phyloP scores from a whole-genome alignment of 2,888 invertebrate genomes.

The Trachelus stipa region DNA sequence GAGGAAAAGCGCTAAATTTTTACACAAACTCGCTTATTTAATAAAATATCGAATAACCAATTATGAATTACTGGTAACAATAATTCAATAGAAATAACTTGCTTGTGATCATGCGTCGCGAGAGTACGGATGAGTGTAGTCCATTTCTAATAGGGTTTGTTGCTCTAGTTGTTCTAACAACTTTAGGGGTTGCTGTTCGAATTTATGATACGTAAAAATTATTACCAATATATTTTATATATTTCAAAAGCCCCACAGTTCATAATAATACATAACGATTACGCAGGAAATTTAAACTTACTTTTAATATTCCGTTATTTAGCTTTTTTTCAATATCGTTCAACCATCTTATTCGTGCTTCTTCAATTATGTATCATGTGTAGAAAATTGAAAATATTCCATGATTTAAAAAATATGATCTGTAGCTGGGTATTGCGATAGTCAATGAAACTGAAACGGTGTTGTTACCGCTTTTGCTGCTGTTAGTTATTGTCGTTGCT shows the following conservation, averaged over 20 bases:
- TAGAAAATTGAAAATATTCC: background rate
- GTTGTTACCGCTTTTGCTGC: background rate
- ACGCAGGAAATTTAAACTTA: background rate
- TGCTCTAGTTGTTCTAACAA: constrained; percentile 35
- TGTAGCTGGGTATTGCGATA: background rate
- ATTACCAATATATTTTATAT: background rate
- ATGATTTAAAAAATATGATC: background rate
- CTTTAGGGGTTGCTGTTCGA: constrained; percentile 44
- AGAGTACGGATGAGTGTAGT: constrained; percentile 43
- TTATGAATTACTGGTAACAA: constrained; percentile 37
- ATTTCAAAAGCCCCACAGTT: background rate
- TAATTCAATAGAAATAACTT: constrained; percentile 25
- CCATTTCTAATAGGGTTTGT: constrained; percentile 35
- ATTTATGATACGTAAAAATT: background rate
- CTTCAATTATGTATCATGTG: background rate
- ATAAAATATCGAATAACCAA: constrained; percentile 47
- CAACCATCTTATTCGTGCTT: background rate
- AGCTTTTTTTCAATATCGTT: background rate
- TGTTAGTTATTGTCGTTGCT: background rate
- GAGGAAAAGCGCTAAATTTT: constrained; percentile 50
- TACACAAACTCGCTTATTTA: constrained; percentile 61
- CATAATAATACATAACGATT: background rate
- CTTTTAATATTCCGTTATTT: background rate
- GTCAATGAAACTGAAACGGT: background rate
- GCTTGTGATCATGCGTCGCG: constrained; percentile 47